Base-by-base conservation (phyloP, 2,113 vertebrate genomes). In the Cephalopterus ornatus region DNA sequence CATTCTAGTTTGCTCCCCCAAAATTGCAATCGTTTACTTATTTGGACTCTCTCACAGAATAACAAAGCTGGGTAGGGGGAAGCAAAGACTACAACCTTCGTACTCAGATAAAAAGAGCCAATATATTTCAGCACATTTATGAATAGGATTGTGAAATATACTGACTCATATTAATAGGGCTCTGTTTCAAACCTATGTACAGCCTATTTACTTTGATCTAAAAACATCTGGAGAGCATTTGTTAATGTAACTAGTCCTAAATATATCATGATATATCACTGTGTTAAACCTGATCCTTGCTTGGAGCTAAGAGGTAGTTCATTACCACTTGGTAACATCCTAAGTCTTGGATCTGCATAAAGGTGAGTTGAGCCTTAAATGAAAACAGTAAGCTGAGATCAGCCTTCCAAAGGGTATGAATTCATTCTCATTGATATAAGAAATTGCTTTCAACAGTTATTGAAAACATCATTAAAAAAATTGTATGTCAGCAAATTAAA, bases 61-160 rank as follows among this genome's bases (percentile, higher is more conserved):
- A 78, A 53, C 12, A 66, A 90, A 59, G 1, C 1, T 41, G 17
- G 2, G 1, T 9, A 1, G 3, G 3, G 8, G 8, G 6, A 78
- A 42, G 44, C n/a, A 44, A 44, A 32, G 6, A 33, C 21, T 50
- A 18, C 3, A 37, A 21, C 12, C 1, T 83, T 75, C 35, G 49
- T 8, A 58, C 20, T 53, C 2, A 6, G 65, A 73, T 61, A 53
- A 68, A 70, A 20, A 73, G 5, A 6, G 6, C 2, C 30, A 46
- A 50, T 15, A 32, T 0, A 19, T 17, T 90, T 88, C 47, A 42
- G 4, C 55, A 52, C 18, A 7, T 66, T 82, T 70, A 49, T 62
- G 11, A 59, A 53, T 28, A 49, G 1, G 28, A 58, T 7, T 59
- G 18, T 53, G 26, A 94, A 66, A 70, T 55, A 74, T 33, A 56